Conservation (phyloP, 2,888 invertebrate species). For the Tetropium fuscum region DNA sequence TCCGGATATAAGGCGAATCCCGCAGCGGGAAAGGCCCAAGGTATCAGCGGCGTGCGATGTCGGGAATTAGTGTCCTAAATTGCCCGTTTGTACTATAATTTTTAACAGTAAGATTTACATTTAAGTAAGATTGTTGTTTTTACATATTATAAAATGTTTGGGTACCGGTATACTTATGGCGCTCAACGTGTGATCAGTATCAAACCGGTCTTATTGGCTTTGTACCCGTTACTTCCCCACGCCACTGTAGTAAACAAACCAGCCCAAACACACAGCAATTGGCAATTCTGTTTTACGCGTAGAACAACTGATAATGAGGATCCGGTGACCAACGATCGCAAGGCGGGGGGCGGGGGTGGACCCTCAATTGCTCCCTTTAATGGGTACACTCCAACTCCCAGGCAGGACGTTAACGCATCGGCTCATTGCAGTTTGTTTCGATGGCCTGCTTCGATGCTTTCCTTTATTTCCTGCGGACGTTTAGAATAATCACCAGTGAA, state of each 20-base stretch:
- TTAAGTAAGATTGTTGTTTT: too few relatives aligned
- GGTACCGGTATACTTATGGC: too few relatives aligned
- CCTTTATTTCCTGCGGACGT: slow-evolving; percentile 19
- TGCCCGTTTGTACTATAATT: too few relatives aligned
- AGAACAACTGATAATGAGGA: slow-evolving; percentile 51
- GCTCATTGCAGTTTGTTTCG: slow-evolving; percentile 36
- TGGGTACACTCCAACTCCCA: slow-evolving; percentile 26
- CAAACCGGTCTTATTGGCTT: too few relatives aligned
- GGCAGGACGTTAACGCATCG: slow-evolving; percentile 39
- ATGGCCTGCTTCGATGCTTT: slow-evolving; percentile 45
- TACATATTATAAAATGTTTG: too few relatives aligned
- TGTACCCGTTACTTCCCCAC: too few relatives aligned
- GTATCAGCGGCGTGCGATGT: not conserved
- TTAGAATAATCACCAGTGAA: slow-evolving; percentile 9
- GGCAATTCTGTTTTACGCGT: slow-evolving; percentile 48
- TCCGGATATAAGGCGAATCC: slow-evolving; percentile 26
- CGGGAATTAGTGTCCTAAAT: too few relatives aligned
- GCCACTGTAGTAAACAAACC: slow-evolving; percentile 34
- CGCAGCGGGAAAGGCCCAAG: slow-evolving; percentile 17
- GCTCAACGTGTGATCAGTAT: too few relatives aligned
- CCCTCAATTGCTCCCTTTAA: slow-evolving; percentile 38
- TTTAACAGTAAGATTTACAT: too few relatives aligned
- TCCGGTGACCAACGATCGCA: slow-evolving; percentile 27
- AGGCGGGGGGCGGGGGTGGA: slow-evolving; percentile 30
- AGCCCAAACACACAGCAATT: slow-evolving; percentile 31